Evolutionary conservation across 2,888 invertebrate species (phyloP), one percentile per base, ranked within the genome.

Genomic region (Abscondita cerata): DNA sequence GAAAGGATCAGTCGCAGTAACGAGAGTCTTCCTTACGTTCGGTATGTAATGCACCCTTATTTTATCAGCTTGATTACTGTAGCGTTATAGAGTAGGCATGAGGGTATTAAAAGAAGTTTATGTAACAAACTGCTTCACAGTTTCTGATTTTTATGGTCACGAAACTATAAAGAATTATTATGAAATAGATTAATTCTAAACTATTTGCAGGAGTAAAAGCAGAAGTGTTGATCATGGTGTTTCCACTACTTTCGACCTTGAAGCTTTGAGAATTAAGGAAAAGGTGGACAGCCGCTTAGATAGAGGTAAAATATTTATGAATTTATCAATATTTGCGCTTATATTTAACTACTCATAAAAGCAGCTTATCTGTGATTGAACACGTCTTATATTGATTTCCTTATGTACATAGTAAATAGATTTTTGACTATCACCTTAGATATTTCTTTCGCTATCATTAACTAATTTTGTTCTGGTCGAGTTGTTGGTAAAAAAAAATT

Each of bases 191-290:
- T 36, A 44, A 44, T 44, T 44, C 2, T 16, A 41, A 71, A 69
- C 52, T 69, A 70, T 66, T 86, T 86, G 68, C 86, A 94, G 94
- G 92, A 93, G 92, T 81, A 94, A 94, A 83, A 93, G 93, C 81
- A 89, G 92, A 74, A 94, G 93, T 75, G 93, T 94, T 75, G 94
- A 94, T 83, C 93, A 94, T 86, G 93, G 94, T 76, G 89, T 93
- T 77, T 87, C 91, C 67, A 86, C 92, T 70, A 92, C 93, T 66
- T 93, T 92, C 80, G 93, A 93, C 83, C 84, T 93, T 84, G 93
- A 93, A 72, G 87, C 92, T 57, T 85, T 93, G 65, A 89, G 93
- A 73, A 90, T 90, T 77, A 93, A 93, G 83, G 65, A 65, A 25
- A 93, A 93, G 90, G 92, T 93, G 76, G 93, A 93, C 82, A 89